Evolutionary conservation across 2,113 vertebrate genomes (phyloP).

Genomic region (Cnemophilus loriae): DNA sequence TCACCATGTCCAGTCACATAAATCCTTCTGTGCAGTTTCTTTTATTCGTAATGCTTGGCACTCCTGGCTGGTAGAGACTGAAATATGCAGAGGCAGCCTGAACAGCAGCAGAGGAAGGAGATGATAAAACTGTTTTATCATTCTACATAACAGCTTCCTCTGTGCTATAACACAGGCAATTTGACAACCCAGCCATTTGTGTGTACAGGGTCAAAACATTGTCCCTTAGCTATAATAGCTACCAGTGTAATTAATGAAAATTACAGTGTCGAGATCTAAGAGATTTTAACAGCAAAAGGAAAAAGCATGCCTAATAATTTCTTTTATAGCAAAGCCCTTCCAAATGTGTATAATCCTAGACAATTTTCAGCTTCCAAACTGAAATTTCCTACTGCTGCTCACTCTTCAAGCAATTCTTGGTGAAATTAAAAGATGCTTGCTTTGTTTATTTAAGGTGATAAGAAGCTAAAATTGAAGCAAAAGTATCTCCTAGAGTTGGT

Average conservation of each 20-base stretch:
- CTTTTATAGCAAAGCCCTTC: background rate
- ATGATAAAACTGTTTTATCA: background rate
- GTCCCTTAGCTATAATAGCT: background rate
- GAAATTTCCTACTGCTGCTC: background rate
- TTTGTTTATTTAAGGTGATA: background rate
- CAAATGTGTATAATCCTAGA: background rate
- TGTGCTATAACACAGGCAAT: background rate
- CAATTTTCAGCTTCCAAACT: background rate
- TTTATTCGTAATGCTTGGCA: accelerated
- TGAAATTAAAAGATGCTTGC: background rate
- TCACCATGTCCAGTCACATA: background rate
- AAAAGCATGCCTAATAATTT: background rate
- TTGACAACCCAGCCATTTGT: background rate
- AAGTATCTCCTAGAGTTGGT: background rate
- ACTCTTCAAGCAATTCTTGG: background rate
- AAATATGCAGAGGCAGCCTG: background rate
- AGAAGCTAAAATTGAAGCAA: background rate
- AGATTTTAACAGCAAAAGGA: background rate
- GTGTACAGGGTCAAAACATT: background rate
- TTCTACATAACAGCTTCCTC: background rate
- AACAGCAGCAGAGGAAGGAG: background rate
- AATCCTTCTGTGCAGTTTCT: background rate
- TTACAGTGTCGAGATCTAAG: background rate
- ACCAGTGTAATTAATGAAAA: background rate
- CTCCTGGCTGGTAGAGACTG: background rate